Base-by-base conservation (phyloP, 2,888 invertebrate genomes). In the Noctua fimbriata region DNA sequence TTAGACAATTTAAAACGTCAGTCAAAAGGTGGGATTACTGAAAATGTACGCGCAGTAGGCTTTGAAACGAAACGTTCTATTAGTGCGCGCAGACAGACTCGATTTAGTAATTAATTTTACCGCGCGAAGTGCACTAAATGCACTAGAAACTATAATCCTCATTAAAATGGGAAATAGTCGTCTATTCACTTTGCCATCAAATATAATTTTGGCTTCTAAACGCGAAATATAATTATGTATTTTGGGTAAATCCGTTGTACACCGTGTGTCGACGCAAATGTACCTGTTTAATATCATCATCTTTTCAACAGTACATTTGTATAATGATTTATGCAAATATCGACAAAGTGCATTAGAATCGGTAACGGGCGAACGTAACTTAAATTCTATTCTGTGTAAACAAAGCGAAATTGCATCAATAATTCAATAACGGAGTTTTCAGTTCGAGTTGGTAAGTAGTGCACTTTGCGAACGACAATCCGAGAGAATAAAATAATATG, bases 41-140 rank as follows among this genome's bases (percentile, higher is more conserved):
- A 90, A 92, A 94, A 92, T 91, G 91, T 92, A 90, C 89, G 87
- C 87, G 86, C 88, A 80, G 84, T 90, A 92, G 92, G 93, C 93
- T 92, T 93, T 94, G 85, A 92, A 92, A 93, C 90, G 92, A 95
- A 92, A 94, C 93, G 92, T 92, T 91, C 93, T 92, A 92, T 93
- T 94, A 92, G 92, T 91, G 85, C 91, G 88, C 88, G 91, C 93
- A 94, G 94, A 92, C 94, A 95, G 94, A 94, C 94, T 91, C 95
- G 94, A 95, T 96, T 95, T 95, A 95, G 96, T 97, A 96, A 96
- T 97, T 97, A 97, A 97, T 96, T 96, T 96, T 94, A 94, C 94
- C 93, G 93, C 93, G 94, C 93, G 94, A 96, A 96, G 95, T 96
- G 93, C 96, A 95, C 95, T 93, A 95, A 96, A 96, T 96, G 96